A percentile compares a stretch with the other conserved stretches of the same genome.
Conservation (phyloP, 2,797 vertebrate genomes). For the Picus viridis region DNA sequence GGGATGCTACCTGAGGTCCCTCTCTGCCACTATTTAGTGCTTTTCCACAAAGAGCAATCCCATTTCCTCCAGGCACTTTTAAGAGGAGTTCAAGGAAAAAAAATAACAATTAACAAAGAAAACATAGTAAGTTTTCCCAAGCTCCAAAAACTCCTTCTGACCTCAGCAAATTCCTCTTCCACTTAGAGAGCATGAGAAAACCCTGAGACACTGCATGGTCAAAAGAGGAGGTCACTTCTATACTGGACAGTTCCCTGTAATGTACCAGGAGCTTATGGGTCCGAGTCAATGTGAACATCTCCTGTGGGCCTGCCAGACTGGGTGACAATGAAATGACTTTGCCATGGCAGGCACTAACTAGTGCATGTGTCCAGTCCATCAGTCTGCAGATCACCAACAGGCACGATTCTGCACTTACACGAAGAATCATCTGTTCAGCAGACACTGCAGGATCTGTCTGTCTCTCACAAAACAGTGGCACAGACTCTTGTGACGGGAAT, state of each 20-base stretch:
- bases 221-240: neutral
- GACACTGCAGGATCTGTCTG: neutral
- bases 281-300: neutral
- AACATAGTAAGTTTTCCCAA: neutral
- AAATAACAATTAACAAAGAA: neutral
- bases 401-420: neutral
- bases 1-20: neutral
- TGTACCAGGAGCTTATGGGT: neutral
- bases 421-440: constrained; percentile 38
- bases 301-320: neutral
- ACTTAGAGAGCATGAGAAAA: neutral
- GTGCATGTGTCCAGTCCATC: neutral
- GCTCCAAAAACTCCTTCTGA: neutral
- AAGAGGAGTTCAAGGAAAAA: neutral
- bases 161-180: neutral
- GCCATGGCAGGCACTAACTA: neutral
- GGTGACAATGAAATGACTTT: neutral
- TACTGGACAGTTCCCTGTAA: neutral
- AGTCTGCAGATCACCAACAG: neutral
- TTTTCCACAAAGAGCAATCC: neutral
- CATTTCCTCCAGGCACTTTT: neutral
- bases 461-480: constrained; percentile 25
- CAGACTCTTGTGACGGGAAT: neutral
- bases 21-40: neutral
- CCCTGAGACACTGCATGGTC: accelerated